Evolutionary conservation across 1,140 invertebrate genomes (phyloP).

Genomic region (Leptestheria dahalacensis): DNA sequence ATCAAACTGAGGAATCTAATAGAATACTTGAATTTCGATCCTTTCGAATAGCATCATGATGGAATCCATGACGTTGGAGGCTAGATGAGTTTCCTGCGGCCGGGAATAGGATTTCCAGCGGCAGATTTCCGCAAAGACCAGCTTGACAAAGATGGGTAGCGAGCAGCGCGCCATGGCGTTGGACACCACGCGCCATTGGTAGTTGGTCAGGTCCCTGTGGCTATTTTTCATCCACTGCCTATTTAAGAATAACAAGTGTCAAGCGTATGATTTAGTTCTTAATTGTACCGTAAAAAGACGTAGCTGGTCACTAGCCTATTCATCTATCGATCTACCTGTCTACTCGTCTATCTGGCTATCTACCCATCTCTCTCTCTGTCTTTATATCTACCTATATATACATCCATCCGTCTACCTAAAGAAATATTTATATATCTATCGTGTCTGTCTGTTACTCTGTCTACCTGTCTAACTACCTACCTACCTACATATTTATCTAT

Average conservation of each 20-base stretch:
- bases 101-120: conserved; percentile 93
- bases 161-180: conserved; percentile 65
- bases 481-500: too few relatives aligned
- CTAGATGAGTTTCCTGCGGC: conserved; percentile 76
- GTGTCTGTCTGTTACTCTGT: too few relatives aligned
- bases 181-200: conserved; percentile 87
- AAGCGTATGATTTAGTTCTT: too few relatives aligned
- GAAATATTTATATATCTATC: too few relatives aligned
- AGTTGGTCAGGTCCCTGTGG: conserved; percentile 69
- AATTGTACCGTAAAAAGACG: too few relatives aligned
- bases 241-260: conserved; percentile 8
- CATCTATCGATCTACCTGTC: too few relatives aligned
- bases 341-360: too few relatives aligned
- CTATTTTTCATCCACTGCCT: conserved; percentile 88
- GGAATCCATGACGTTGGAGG: conserved; percentile 89
- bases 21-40: conserved; percentile 67
- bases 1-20: not conserved
- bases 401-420: too few relatives aligned
- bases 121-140: conserved; percentile 91
- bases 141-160: conserved; percentile 90
- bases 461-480: too few relatives aligned
- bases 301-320: too few relatives aligned
- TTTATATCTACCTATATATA: too few relatives aligned
- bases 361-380: too few relatives aligned
- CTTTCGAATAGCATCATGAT: conserved; percentile 94